These are phyloP conservation scores for Corythoichthys intestinalis DNA, from an alignment of 2,113 vertebrate species.

Conservation along the genomic window DNA sequence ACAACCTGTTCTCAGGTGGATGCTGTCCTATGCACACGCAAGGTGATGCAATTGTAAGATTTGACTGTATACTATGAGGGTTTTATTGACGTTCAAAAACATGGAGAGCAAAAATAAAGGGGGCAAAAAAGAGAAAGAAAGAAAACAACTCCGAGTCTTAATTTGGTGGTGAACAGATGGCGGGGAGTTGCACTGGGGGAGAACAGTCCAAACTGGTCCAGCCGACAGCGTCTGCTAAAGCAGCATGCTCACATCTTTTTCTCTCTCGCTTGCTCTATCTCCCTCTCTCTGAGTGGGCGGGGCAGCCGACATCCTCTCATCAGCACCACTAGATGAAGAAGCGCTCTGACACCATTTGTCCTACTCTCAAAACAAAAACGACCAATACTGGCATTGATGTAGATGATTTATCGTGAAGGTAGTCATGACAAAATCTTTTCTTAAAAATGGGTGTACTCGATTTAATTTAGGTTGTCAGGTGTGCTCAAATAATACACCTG, in stretches of 20 bases:
- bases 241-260: constrained; percentile 43
- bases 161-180: constrained; percentile 19
- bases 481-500: not conserved
- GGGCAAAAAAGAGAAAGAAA: constrained; percentile 8
- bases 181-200: constrained; percentile 33
- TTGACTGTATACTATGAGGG: constrained; percentile 41
- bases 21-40: constrained; percentile 28
- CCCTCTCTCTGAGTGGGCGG: constrained; percentile 19
- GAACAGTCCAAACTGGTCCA: constrained; percentile 52
- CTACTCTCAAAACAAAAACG: not conserved
- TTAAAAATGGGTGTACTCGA: not conserved
- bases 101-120: constrained; percentile 10
- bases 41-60: constrained; percentile 42
- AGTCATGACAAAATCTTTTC: no score
- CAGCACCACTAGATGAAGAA: constrained; percentile 58
- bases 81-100: constrained; percentile 37
- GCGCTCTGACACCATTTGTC: constrained; percentile 8
- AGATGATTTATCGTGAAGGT: not conserved
- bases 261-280: not conserved
- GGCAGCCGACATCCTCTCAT: constrained; percentile 56
- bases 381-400: not conserved
- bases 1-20: constrained; percentile 25
- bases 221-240: constrained; percentile 40
- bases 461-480: not conserved
- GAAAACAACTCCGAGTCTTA: constrained; percentile 10